These are phyloP conservation scores for Drosophila maculinotata DNA, from an alignment of 2,888 invertebrate genomes.

Conservation along the genomic window DNA sequence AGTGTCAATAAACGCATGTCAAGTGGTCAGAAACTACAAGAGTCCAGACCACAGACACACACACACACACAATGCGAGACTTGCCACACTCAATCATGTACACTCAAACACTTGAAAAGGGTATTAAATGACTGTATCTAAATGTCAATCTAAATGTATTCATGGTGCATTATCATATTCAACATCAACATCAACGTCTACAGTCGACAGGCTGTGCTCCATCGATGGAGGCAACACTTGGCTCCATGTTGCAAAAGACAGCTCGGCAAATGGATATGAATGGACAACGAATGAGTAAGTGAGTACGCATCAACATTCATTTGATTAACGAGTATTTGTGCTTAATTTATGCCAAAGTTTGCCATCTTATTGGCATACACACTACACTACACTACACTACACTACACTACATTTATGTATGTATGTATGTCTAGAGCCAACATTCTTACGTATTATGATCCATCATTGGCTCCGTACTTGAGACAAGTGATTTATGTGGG, in stretches of 20 bases:
- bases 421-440: not conserved
- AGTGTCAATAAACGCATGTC: slow-evolving; percentile 47
- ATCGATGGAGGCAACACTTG: slow-evolving; percentile 24
- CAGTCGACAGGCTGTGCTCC: slow-evolving; percentile 4
- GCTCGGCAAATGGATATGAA: slow-evolving; percentile 51
- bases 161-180: slow-evolving; percentile 73
- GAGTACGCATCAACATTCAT: slow-evolving; percentile 63
- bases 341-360: slow-evolving; percentile 72
- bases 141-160: slow-evolving; percentile 77
- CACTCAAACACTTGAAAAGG: slow-evolving; percentile 49
- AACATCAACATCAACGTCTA: slow-evolving; percentile 26
- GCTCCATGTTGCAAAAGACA: slow-evolving; percentile 40
- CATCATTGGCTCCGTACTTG: slow-evolving; percentile 56
- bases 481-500: slow-evolving; percentile 58
- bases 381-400: slow-evolving; percentile 3
- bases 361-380: slow-evolving; percentile 53
- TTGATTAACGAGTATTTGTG: slow-evolving; percentile 78
- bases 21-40: slow-evolving; percentile 28
- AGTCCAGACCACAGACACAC: slow-evolving; percentile 11
- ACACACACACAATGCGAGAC: slow-evolving; percentile 13
- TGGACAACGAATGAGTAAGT: slow-evolving; percentile 23
- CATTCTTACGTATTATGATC: slow-evolving; percentile 61
- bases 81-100: slow-evolving; percentile 46
- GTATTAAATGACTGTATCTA: slow-evolving; percentile 73
- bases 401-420: slow-evolving; percentile 5